These are phyloP conservation scores for Probaryconus sp. DNA, from an alignment of 1,140 invertebrate species.

Conservation along the genomic window DNA sequence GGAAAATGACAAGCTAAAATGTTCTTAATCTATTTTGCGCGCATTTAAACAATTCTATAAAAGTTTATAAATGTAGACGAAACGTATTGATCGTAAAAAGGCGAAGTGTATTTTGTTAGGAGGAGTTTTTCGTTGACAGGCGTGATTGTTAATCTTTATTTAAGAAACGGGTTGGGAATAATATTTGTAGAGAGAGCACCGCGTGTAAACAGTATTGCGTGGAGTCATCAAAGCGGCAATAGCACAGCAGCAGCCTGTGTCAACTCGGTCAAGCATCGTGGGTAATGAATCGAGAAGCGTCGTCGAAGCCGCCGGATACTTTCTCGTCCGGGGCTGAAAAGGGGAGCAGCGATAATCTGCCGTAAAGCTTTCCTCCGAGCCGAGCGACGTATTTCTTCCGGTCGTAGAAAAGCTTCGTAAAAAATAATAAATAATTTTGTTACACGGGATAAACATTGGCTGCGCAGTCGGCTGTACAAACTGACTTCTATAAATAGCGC, in stretches of 20 bases:
- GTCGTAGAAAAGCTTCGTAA: constrained; percentile 7
- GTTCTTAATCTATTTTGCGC: too few species aligned
- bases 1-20: too few species aligned
- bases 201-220: constrained; percentile 57
- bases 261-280: constrained; percentile 54
- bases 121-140: too few species aligned
- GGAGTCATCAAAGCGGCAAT: constrained; percentile 50
- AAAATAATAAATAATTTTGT: not conserved
- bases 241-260: constrained; percentile 49
- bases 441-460: not conserved
- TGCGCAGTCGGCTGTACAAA: too few species aligned
- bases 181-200: constrained; percentile 63
- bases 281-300: constrained; percentile 58
- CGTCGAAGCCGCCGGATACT: constrained; percentile 37
- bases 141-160: constrained; percentile 40
- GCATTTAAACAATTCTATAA: too few species aligned
- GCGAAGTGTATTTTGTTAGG: constrained; percentile 14
- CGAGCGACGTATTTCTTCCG: constrained; percentile 13
- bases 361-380: constrained; percentile 39
- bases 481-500: too few species aligned
- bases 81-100: too few species aligned
- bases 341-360: constrained; percentile 26
- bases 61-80: too few species aligned
- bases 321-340: constrained; percentile 33
- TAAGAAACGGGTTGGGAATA: constrained; percentile 52